Conservation (phyloP, 2,797 vertebrate genomes). For the Hyperoplus lanceolatus region DNA sequence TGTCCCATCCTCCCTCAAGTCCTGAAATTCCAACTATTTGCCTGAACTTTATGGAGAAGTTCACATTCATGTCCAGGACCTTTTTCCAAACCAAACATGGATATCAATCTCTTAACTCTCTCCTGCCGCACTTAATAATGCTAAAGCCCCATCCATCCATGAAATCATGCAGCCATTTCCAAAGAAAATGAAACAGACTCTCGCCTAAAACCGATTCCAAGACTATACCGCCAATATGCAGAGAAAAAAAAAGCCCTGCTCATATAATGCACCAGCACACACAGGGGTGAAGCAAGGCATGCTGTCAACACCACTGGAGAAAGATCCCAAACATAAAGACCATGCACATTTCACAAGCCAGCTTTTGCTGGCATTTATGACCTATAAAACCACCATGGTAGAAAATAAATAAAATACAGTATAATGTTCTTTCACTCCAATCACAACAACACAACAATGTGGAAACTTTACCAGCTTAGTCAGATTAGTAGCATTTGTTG, state of each 20-base stretch:
- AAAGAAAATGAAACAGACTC: constrained; percentile 23
- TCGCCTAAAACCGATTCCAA: constrained; percentile 31
- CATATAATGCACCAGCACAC: constrained; percentile 37
- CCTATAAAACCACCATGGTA: constrained; percentile 53
- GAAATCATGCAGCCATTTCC: constrained; percentile 17
- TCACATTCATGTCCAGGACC: not conserved
- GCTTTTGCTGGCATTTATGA: constrained; percentile 59
- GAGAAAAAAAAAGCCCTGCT: constrained; percentile 4
- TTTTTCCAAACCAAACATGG: constrained; percentile 8
- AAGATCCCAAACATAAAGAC: constrained; percentile 41
- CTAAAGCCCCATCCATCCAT: not conserved
- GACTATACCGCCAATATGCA: constrained; percentile 14
- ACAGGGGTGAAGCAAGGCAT: constrained; percentile 22
- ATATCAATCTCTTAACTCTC: not conserved
- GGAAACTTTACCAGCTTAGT: constrained; percentile 39
- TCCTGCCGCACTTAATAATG: not conserved
- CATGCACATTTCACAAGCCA: constrained; percentile 48
- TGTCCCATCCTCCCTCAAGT: constrained; percentile 60
- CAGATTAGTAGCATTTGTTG: constrained; percentile 29
- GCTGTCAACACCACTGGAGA: constrained; percentile 51
- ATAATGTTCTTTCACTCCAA: constrained; percentile 35
- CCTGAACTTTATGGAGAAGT: not conserved
- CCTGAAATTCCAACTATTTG: constrained; percentile 64
- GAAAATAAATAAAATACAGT: constrained; percentile 28
- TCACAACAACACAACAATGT: constrained; percentile 48